phyloP scores from a whole-genome alignment of 2,113 vertebrate species.

The Neolamprologus variostigma region DNA sequence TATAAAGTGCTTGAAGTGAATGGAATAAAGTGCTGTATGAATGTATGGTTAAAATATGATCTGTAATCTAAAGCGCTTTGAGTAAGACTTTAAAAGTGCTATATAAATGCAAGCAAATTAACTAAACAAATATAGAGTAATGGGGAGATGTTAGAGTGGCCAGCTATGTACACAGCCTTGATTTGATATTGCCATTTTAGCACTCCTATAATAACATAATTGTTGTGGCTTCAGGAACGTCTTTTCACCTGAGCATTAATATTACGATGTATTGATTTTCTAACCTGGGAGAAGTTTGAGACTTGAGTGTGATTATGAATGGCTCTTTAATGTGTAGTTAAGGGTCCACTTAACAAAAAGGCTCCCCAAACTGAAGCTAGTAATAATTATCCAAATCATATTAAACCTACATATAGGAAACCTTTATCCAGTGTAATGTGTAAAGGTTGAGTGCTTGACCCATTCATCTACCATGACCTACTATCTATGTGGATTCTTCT shows the following conservation, averaged over 20 bases:
- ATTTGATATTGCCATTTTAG: not conserved
- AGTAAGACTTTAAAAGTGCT: not conserved
- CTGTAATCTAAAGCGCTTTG: not conserved
- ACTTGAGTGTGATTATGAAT: not conserved
- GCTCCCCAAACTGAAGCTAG: not conserved
- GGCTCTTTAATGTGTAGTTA: not conserved
- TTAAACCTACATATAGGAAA: not conserved
- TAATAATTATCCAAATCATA: not conserved
- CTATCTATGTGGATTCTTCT: not conserved
- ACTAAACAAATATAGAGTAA: not conserved
- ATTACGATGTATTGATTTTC: not conserved
- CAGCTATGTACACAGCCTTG: not conserved
- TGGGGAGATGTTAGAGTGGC: not conserved
- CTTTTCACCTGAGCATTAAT: not conserved
- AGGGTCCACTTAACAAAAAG: not conserved
- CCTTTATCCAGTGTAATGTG: not conserved
- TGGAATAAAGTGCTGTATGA: not conserved
- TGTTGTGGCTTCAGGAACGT: not conserved
- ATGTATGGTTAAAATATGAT: not conserved
- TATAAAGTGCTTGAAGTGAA: not conserved
- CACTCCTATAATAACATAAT: not conserved
- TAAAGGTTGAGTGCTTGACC: not conserved
- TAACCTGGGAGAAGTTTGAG: not conserved
- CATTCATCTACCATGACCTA: not conserved
- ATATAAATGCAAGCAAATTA: not conserved